These are phyloP conservation scores for Trachelus iudaicus DNA, from an alignment of 2,888 invertebrate genomes.

Conservation along the genomic window DNA sequence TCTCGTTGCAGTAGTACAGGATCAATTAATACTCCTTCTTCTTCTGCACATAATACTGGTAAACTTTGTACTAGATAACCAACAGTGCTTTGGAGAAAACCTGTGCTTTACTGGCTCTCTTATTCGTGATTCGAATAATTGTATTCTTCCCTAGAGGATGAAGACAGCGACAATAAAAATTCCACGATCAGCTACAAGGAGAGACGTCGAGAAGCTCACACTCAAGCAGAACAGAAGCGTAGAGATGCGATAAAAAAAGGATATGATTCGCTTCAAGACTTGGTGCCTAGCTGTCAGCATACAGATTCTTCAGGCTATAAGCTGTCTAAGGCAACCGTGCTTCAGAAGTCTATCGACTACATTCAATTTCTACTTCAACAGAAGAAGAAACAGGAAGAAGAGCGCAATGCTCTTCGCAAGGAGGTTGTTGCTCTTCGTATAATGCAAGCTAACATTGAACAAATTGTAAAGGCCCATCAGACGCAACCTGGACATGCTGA, in stretches of 20 bases:
- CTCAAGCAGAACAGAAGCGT: constrained; percentile 95
- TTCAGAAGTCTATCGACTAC: constrained; percentile 95
- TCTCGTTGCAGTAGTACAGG: constrained; percentile 82
- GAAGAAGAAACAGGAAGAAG: constrained; percentile 95
- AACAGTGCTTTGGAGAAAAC: constrained; percentile 58
- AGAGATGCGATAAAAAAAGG: constrained; percentile 98
- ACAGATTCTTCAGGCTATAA: constrained; percentile 93
- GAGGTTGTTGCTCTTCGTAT: constrained; percentile 94
- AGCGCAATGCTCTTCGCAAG: constrained; percentile 87
- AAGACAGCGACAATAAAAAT: constrained; percentile 72
- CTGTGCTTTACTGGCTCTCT: not conserved
- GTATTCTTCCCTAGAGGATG: constrained; percentile 68
- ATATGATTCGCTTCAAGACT: constrained; percentile 91
- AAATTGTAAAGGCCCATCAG: constrained; percentile 96
- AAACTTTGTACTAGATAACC: constrained; percentile 31
- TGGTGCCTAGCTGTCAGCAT: constrained; percentile 95
- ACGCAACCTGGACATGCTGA: constrained; percentile 89
- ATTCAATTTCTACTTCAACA: constrained; percentile 92
- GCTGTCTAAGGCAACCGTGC: constrained; percentile 93
- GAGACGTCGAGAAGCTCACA: constrained; percentile 92
- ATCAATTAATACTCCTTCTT: constrained; percentile 81
- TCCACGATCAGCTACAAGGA: constrained; percentile 90
- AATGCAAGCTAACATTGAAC: constrained; percentile 90
- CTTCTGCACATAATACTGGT: constrained; percentile 86
- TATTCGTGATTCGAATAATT: not conserved